Evolutionary conservation across 2,113 vertebrate genomes (phyloP).

Genomic region (Bos javanicus): DNA sequence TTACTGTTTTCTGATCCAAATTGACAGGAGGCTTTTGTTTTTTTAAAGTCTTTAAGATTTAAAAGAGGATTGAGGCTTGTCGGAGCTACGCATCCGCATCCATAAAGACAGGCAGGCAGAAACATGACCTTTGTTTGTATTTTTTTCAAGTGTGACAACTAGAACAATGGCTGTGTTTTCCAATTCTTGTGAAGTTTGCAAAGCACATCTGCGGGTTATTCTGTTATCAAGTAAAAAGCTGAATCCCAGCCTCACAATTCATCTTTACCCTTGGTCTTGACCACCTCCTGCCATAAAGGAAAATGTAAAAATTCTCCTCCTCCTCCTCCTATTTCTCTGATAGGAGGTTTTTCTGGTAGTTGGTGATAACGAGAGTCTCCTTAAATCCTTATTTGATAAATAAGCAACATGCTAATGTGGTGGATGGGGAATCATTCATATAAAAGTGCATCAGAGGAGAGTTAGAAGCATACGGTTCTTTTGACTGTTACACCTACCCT

Average conservation of each 20-base stretch:
- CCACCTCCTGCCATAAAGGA: background rate
- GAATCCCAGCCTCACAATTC: background rate
- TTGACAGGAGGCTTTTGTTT: background rate
- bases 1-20: conserved; percentile 40
- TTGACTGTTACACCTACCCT: background rate
- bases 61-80: conserved; percentile 45
- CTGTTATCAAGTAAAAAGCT: background rate
- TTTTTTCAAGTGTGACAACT: conserved; percentile 1
- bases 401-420: background rate
- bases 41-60: conserved; percentile 24
- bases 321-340: background rate
- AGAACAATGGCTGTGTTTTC: conserved; percentile 9
- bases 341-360: background rate
- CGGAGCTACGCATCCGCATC: background rate
- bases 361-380: background rate
- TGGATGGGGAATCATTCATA: too few relatives aligned
- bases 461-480: background rate
- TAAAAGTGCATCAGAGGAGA: background rate
- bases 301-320: background rate
- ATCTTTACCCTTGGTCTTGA: background rate
- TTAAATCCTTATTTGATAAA: background rate
- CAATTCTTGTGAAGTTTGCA: background rate
- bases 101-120: conserved; percentile 21
- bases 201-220: background rate
- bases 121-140: conserved; percentile 17